Conservation (phyloP, 2,888 invertebrate species). For the Cephus sareptanus region DNA sequence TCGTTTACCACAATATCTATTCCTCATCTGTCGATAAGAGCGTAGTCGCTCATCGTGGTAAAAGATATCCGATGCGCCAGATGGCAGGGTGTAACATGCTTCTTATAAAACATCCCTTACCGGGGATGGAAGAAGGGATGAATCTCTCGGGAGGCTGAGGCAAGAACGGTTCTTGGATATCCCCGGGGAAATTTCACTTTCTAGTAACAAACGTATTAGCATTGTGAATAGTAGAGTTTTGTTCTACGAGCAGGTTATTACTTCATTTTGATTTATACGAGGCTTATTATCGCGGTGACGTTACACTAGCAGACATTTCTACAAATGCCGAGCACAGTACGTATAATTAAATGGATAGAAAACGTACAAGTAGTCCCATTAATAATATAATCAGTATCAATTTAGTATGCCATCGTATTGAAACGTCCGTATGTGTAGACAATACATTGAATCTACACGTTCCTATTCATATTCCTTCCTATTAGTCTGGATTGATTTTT, state of each 20-base stretch:
- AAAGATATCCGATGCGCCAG: not conserved
- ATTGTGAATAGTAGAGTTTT: not conserved
- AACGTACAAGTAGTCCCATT: not conserved
- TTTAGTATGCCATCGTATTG: not conserved
- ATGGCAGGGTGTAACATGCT: not conserved
- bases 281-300: not conserved
- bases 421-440: not conserved
- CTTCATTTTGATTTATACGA: not conserved
- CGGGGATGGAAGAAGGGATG: constrained; percentile 4
- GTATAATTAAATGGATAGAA: not conserved
- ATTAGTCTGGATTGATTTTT: not conserved
- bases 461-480: not conserved
- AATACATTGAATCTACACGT: not conserved
- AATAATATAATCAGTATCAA: not conserved
- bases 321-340: not conserved
- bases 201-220: constrained; percentile 5
- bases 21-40: not conserved
- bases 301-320: not conserved
- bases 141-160: constrained; percentile 20
- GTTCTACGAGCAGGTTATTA: not conserved
- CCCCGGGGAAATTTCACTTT: constrained; percentile 16
- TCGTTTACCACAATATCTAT: not conserved
- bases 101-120: not conserved
- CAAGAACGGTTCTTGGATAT: constrained; percentile 9
- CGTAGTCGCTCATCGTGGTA: not conserved